Conservation (phyloP, 2,113 vertebrate genomes). For the Labeo rohita region DNA sequence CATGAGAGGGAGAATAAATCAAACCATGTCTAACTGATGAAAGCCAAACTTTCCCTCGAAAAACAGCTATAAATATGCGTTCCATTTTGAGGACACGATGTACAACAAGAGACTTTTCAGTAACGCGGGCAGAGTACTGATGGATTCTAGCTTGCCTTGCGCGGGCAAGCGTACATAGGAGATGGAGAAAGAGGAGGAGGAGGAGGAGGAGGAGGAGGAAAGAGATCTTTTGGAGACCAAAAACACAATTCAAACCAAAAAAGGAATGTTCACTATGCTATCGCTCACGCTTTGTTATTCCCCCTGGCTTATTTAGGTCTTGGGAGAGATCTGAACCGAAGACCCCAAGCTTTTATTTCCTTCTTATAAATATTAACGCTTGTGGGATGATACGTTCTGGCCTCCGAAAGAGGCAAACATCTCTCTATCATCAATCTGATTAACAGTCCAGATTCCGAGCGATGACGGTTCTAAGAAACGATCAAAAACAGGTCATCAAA, state of each 20-base stretch:
- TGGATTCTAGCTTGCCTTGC: conserved; percentile 31
- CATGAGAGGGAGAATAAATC: background rate
- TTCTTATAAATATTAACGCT: conserved; percentile 44
- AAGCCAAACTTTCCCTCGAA: background rate
- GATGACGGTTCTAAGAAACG: conserved; percentile 46
- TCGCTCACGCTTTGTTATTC: conserved; percentile 34
- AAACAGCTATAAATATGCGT: background rate
- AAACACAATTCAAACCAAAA: conserved; percentile 71
- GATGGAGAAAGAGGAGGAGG: background rate
- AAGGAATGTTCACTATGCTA: conserved; percentile 61
- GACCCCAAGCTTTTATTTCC: conserved; percentile 27
- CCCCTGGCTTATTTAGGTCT: conserved; percentile 38
- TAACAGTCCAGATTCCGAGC: conserved; percentile 42
- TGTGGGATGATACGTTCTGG: conserved; percentile 29
- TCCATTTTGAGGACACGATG: conserved; percentile 22
- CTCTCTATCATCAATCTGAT: conserved; percentile 26
- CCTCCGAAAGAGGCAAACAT: conserved; percentile 25
- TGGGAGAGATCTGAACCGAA: conserved; percentile 2
- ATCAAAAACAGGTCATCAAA: conserved; percentile 31
- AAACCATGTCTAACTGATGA: background rate
- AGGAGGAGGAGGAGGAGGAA: background rate
- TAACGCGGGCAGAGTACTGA: conserved; percentile 43
- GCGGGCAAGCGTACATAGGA: conserved; percentile 21
- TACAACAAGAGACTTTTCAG: conserved; percentile 1
- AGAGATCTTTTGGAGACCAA: conserved; percentile 27